phyloP scores from a whole-genome alignment of 2,797 vertebrate species.

The Hypotaenidia okinawae region DNA sequence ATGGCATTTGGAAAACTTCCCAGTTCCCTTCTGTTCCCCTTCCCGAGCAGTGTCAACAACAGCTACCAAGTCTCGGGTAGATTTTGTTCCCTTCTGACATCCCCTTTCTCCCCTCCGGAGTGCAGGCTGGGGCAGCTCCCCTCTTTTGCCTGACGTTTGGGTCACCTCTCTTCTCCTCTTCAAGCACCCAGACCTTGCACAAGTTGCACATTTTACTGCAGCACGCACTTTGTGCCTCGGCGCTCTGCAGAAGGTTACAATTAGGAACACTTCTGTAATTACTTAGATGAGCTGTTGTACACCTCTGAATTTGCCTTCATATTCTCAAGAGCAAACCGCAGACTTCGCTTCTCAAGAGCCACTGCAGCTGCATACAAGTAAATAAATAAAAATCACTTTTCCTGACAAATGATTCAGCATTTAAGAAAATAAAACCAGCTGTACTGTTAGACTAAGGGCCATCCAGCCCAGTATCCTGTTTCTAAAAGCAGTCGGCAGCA shows the following conservation, averaged over 20 bases:
- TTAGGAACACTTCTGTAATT: constrained; percentile 49
- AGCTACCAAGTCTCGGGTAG: neutral
- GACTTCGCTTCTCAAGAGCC: neutral
- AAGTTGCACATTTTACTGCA: neutral
- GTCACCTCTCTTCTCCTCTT: neutral
- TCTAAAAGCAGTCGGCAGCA: constrained; percentile 50
- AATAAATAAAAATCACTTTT: constrained; percentile 45
- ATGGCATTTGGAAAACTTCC: neutral
- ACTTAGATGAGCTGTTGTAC: constrained; percentile 24
- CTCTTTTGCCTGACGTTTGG: neutral
- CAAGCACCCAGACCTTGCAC: neutral
- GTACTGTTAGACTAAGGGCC: constrained; percentile 43
- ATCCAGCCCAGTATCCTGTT: constrained; percentile 49
- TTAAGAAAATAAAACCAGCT: constrained; percentile 52
- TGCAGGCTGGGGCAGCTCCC: neutral
- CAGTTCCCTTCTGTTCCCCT: neutral
- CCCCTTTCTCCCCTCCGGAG: neutral
- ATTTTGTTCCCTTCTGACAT: neutral
- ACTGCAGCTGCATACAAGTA: neutral
- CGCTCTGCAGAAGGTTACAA: constrained; percentile 1
- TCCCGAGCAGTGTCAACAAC: neutral
- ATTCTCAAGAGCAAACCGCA: neutral
- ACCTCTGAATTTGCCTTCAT: constrained; percentile 41
- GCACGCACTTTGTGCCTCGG: neutral
- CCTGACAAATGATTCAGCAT: constrained; percentile 27